Evolutionary conservation across 1,140 invertebrate species (phyloP), one percentile per base, ranked within the genome.

Genomic region (Trichonephila inaurata): DNA sequence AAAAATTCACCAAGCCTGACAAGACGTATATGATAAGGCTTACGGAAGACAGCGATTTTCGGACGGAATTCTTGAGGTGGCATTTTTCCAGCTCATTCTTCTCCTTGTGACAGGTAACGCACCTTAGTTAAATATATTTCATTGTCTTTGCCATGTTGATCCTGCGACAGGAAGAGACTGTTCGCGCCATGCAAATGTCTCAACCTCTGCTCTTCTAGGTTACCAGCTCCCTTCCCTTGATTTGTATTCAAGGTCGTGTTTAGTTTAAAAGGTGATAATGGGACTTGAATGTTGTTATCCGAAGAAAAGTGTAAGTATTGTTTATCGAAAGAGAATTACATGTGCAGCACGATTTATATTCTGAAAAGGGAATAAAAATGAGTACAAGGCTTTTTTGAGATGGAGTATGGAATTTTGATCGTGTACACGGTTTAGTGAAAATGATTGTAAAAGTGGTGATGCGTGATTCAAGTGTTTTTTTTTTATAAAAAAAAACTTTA

Each of bases 91-190:
- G 33, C 14, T 24, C 60, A 88, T 88, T 88, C 86, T 58, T 88
- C 86, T 40, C 33, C 18, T 40, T 62, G 24, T 88, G 86, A 64
- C 86, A 88, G 62, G 86, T 88, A 64, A 21, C 61, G 83, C n/a
- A 85, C 83, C 83, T 61, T 85, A 60, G 44, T 64, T 88, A 88
- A 88, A 88, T 88, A 88, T 44, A 88, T 88, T n/a, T 88, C 86
- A 88, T 88, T 88, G 86, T 88, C 86, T 77, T 60, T 33, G 14
- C 51, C 83, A 58, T 60, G 83, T 58, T 85, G 44, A 60, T 61
- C 51, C 61, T 85, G 21, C 51, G 83, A 85, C 21, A 85, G 51
- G 58, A n/a, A 6, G 58, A 60, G 21, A 58, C 44, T 19, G 7
- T n/a, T 60, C 44, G 21, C 33, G 51, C 83, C 44, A 60, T 85